Base-by-base conservation (phyloP, 2,888 invertebrate genomes). In the Drosophila merina region DNA sequence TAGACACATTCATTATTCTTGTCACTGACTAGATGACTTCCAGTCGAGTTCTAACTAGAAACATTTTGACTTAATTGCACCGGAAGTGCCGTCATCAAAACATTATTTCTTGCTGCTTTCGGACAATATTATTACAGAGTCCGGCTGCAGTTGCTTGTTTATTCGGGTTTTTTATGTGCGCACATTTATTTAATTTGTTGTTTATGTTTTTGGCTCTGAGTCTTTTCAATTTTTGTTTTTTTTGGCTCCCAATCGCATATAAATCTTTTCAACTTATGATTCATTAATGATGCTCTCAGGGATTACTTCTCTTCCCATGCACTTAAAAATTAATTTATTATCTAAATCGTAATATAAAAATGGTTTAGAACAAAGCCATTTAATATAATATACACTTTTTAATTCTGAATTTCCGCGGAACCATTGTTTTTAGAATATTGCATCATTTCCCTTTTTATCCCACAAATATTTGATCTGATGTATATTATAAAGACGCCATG, bases 41-140 rank as follows among this genome's bases (percentile, higher is more conserved):
- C 64, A 48, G 50, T 57, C 50, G 45, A 63, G 51, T 72, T 64
- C 59, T 80, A 78, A 71, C 31, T 54, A 58, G 55, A 64, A 59
- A 60, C 69, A 70, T 72, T 76, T 44, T 57, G 59, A 28, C 63
- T 71, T 87, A 87, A 82, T 85, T 78, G 86, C 82, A 74, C 76
- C 83, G 82, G 82, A 82, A 82, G 83, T 85, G 82, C 72, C 76
- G 74, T 82, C 88, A 82, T 73, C 63, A 69, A 68, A 70, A 63
- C 66, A 64, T 58, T 73, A 60, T 45, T 54, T 76, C 44, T 40
- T 63, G 38, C 64, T 62, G 45, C 36, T 44, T 44, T 66, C 30
- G 70, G 50, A 40, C 49, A 60, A 48, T 54, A 57, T 64, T 71
- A 47, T 60, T 56, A 31, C 70, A 51, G 14, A 52, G 30, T 12